Base-by-base conservation (phyloP, 2,888 invertebrate genomes). In the Hoplodrina ambigua region DNA sequence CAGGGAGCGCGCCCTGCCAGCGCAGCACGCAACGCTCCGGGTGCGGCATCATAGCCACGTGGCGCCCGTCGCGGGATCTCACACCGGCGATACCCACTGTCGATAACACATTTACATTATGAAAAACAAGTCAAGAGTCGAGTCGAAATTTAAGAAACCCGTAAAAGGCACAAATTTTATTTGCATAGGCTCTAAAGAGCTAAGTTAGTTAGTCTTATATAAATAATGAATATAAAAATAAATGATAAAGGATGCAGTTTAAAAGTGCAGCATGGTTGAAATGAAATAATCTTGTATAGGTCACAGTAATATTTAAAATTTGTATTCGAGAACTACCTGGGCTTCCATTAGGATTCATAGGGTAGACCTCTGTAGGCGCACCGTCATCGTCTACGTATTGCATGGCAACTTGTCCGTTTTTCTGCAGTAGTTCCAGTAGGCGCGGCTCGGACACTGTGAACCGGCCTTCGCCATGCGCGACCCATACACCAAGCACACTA, bases 11-110 rank as follows among this genome's bases (percentile, higher is more conserved):
- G 97, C 99, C 98, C 93, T 99, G 99, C 98, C 98, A 99, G 83
- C 97, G 97, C 84, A 98, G 96, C 73, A 98, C 97, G 89, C 98
- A 98, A 75, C 99, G 97, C 94, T 99, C 99, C 0, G 99, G 99
- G 96, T 99, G 99, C 4, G 99, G 99, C 99, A 99, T 99, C 97
- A 99, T 97, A 0, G 99, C 99, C 84, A 99, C 96, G 94, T 99
- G 99, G 6, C 99, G 97, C 0, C 99, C 99, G 94, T 99, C 98
- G 1, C 92, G 88, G 0, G 99, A 99, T 85, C 99, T 98, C 67
- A 99, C 94, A 17, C 98, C 99, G 33, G 99, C 99, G 77, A 99
- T 96, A 30, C 99, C 99, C 84, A 96, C 97, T 96, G 93, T n/a
- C 6, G 13, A 57, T 19, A 33, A 62, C 11, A 56, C 11, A 20